Evolutionary conservation across 2,888 invertebrate species (phyloP).

Genomic region (Dryomyza anilis): DNA sequence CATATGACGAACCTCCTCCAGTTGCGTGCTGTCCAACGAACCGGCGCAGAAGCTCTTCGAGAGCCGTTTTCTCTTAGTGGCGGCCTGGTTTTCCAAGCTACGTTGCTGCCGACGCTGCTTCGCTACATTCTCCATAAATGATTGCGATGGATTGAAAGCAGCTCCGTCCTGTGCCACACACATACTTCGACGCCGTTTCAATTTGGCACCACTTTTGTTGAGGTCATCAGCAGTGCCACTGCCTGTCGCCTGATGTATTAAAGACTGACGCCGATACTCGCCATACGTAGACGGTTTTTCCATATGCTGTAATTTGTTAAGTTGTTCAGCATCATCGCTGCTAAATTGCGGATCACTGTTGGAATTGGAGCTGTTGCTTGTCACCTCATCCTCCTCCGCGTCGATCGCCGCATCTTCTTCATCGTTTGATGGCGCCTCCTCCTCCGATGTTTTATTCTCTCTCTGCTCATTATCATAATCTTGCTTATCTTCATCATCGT

Average conservation of each 20-base stretch:
- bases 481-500: too few species aligned
- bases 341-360: neutral
- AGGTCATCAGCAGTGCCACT: neutral
- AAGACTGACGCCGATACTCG: too few species aligned
- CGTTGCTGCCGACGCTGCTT: conserved; percentile 26
- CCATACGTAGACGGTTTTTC: neutral
- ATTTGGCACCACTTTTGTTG: neutral
- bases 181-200: neutral
- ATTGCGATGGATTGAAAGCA: conserved; percentile 45
- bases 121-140: conserved; percentile 48
- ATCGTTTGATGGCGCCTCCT: neutral
- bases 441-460: too few species aligned
- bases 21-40: conserved; percentile 21
- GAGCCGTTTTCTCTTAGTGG: conserved; percentile 43
- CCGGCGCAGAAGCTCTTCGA: conserved; percentile 50
- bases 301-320: neutral
- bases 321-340: conserved; percentile 3
- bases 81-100: neutral
- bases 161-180: conserved; percentile 22
- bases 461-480: too few species aligned
- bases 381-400: neutral
- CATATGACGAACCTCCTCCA: conserved; percentile 28
- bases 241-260: too few species aligned
- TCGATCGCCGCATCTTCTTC: neutral
- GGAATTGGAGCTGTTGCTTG: neutral